Evolutionary conservation across 1,140 invertebrate species (phyloP).

Genomic region (Diorhabda elongata): DNA sequence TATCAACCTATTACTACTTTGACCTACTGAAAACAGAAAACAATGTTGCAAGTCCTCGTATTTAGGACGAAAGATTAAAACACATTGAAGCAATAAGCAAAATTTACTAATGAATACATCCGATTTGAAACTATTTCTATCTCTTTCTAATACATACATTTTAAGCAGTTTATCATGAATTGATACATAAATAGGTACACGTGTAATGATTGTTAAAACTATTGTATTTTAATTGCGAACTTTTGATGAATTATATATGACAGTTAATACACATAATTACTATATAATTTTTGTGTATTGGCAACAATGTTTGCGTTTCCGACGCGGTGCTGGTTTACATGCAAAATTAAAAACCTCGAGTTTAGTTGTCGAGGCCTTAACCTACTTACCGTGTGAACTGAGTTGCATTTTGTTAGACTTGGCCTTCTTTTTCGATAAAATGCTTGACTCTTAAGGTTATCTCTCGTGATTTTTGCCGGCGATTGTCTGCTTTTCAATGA

Average conservation of each 20-base stretch:
- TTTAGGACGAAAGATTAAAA: conserved; percentile 8
- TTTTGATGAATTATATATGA: too few species aligned
- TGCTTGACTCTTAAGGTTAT: conserved; percentile 36
- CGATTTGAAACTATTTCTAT: conserved; percentile 25
- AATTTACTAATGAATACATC: conserved; percentile 31
- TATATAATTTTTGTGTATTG: background rate
- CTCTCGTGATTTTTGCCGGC: conserved; percentile 22
- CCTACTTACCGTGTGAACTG: conserved; percentile 43
- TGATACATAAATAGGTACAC: too few species aligned
- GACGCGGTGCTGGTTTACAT: conserved; percentile 33
- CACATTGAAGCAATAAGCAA: conserved; percentile 31
- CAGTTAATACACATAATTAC: too few species aligned
- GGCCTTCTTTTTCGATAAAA: conserved; percentile 42
- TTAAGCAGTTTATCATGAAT: too few species aligned
- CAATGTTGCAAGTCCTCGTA: background rate
- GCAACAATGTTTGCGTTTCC: conserved; percentile 24
- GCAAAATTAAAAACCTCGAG: conserved; percentile 33
- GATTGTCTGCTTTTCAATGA: conserved; percentile 1
- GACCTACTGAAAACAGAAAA: conserved; percentile 2
- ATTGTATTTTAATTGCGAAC: too few species aligned
- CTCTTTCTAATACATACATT: conserved; percentile 21
- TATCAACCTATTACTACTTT: background rate
- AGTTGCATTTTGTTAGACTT: conserved; percentile 45
- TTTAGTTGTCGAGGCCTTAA: conserved; percentile 39
- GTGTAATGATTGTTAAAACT: too few species aligned